Conservation (phyloP, 2,888 invertebrate genomes). For the Yponomeuta evonymella region DNA sequence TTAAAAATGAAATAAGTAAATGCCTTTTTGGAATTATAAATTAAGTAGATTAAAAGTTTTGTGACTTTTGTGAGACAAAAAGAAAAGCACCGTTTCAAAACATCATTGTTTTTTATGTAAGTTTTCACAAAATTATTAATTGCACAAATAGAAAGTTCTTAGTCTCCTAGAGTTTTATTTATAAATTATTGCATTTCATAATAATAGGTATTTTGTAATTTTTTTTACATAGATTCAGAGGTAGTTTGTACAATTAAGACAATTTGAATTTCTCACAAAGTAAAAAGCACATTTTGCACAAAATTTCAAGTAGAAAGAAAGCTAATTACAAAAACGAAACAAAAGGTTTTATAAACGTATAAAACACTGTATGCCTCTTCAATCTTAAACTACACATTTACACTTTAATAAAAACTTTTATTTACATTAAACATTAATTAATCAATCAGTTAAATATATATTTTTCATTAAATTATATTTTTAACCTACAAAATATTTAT, state of each 20-base stretch:
- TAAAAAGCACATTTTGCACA: slow-evolving; percentile 7
- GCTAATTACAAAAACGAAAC: slow-evolving; percentile 20
- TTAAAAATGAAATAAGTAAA: slow-evolving; percentile 40
- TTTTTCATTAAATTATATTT: slow-evolving; percentile 52
- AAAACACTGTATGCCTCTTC: slow-evolving; percentile 50
- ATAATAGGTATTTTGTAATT: neutral
- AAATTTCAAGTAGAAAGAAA: neutral
- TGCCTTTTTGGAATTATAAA: slow-evolving; percentile 56
- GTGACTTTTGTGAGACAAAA: neutral
- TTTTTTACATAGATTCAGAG: slow-evolving; percentile 8
- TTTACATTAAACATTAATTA: slow-evolving; percentile 42
- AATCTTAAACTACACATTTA: slow-evolving; percentile 59
- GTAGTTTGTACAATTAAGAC: slow-evolving; percentile 10
- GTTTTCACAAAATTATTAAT: neutral
- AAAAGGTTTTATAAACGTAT: slow-evolving; percentile 36
- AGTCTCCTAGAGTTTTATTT: neutral
- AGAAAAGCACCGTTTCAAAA: slow-evolving; percentile 12
- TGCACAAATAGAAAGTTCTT: slow-evolving; percentile 1
- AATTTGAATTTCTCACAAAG: neutral
- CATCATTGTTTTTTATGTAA: neutral
- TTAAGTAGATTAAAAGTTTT: neutral
- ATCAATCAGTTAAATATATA: slow-evolving; percentile 20
- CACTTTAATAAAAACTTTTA: slow-evolving; percentile 68
- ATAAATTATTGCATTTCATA: slow-evolving; percentile 4
- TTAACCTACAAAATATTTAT: slow-evolving; percentile 45